Percentiles rank a stretch among this genome's conserved stretches.
Conservation (phyloP, 2,888 invertebrate species). For the Cosmorhoe ocellata region DNA sequence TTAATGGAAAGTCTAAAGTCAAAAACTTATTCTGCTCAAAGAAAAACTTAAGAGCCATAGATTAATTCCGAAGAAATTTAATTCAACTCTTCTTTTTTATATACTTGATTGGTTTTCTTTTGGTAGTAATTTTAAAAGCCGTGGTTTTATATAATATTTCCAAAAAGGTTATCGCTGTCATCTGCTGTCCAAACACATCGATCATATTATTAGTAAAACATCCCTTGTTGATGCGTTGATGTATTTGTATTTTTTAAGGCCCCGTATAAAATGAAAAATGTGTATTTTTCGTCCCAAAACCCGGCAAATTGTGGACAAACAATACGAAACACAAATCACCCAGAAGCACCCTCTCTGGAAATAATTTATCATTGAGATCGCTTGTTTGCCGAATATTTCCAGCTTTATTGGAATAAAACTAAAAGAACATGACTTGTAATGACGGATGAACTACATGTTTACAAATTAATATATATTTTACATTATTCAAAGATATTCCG, state of each 20-base stretch:
- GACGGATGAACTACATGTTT: background rate
- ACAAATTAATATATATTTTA: background rate
- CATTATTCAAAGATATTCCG: too few species aligned
- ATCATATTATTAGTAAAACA: constrained; percentile 15
- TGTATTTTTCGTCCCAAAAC: constrained; percentile 14
- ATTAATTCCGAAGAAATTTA: too few species aligned
- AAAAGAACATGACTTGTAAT: constrained; percentile 24
- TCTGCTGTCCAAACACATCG: constrained; percentile 14
- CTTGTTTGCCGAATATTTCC: constrained; percentile 33
- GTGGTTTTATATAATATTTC: background rate
- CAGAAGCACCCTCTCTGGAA: constrained; percentile 28
- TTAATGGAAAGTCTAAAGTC: too few species aligned
- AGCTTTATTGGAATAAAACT: constrained; percentile 32
- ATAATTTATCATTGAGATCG: constrained; percentile 34
- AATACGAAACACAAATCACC: constrained; percentile 36
- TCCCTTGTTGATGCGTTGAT: constrained; percentile 12
- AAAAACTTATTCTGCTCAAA: too few species aligned
- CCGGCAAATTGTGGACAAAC: constrained; percentile 28
- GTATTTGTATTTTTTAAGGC: background rate
- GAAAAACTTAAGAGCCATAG: too few species aligned
- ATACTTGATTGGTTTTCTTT: too few species aligned
- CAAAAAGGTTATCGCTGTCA: background rate
- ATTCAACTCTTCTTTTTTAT: too few species aligned
- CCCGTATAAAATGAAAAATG: constrained; percentile 18
- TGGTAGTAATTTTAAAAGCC: too few species aligned